A percentile compares a stretch with the other conserved stretches of the same genome.
Evolutionary conservation across 2,113 vertebrate species (phyloP).

Genomic region (Gorsachius goisagi): DNA sequence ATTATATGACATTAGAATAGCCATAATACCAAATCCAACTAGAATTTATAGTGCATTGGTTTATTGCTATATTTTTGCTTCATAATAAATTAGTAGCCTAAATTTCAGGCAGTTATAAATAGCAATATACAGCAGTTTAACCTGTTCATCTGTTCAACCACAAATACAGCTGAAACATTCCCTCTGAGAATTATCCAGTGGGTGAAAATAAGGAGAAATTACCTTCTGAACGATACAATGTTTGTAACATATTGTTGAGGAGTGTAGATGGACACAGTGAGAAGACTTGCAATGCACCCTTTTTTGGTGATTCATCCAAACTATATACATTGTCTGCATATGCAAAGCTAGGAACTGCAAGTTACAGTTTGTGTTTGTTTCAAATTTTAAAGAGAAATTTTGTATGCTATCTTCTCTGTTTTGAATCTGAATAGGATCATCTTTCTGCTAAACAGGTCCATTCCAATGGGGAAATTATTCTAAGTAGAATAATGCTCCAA

Average conservation of each 20-base stretch:
- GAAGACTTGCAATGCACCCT: neutral
- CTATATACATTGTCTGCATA: neutral
- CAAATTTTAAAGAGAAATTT: neutral
- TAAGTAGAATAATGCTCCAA: neutral
- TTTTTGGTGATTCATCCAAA: neutral
- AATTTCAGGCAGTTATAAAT: neutral
- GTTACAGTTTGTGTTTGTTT: neutral
- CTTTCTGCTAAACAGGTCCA: neutral
- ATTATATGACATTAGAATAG: neutral
- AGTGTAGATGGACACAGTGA: neutral
- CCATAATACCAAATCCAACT: neutral
- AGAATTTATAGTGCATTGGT: neutral
- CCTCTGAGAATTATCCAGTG: neutral
- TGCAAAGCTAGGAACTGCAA: neutral
- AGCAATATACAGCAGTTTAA: neutral
- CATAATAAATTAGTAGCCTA: neutral
- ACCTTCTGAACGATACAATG: neutral
- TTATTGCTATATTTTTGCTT: constrained; percentile 11
- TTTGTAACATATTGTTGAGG: neutral
- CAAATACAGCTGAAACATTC: neutral
- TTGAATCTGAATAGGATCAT: neutral
- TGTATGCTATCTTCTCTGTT: neutral
- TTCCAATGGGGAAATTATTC: neutral
- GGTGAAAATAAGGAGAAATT: neutral
- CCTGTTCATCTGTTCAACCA: neutral